These are phyloP conservation scores for Orchestia grillus DNA, from an alignment of 1,140 invertebrate species.

Conservation along the genomic window DNA sequence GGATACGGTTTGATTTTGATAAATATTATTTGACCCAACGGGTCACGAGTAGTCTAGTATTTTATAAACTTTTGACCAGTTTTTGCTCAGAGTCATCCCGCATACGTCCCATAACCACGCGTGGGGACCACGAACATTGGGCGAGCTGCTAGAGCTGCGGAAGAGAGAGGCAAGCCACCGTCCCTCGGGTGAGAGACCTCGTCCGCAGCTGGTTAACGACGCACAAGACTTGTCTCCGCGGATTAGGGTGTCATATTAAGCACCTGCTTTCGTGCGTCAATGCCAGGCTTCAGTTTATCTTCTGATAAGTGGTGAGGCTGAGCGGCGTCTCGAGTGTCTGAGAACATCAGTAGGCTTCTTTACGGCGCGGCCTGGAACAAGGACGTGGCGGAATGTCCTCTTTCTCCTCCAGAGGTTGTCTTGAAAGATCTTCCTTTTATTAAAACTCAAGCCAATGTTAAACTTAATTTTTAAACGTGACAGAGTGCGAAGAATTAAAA, in stretches of 20 bases:
- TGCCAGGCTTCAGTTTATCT: conserved; percentile 7
- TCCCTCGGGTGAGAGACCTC: background rate
- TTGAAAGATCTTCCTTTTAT: background rate
- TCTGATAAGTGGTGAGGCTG: background rate
- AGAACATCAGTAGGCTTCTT: background rate
- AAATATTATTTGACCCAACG: no score
- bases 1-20: no score
- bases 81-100: no score
- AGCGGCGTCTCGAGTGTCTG: background rate
- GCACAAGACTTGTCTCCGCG: background rate
- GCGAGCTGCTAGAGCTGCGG: no score
- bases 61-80: no score
- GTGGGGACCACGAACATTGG: no score
- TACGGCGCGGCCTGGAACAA: background rate
- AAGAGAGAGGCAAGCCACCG: background rate
- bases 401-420: background rate
- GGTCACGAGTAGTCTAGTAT: no score
- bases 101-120: no score
- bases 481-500: background rate
- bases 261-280: background rate
- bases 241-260: conserved; percentile 1
- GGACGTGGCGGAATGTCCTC: background rate
- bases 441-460: background rate
- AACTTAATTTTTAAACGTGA: background rate
- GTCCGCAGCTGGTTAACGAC: background rate